A percentile compares a stretch with the other conserved stretches of the same genome.
phyloP scores from a whole-genome alignment of 2,113 vertebrate genomes.

The Rhegmatorhina hoffmannsi region DNA sequence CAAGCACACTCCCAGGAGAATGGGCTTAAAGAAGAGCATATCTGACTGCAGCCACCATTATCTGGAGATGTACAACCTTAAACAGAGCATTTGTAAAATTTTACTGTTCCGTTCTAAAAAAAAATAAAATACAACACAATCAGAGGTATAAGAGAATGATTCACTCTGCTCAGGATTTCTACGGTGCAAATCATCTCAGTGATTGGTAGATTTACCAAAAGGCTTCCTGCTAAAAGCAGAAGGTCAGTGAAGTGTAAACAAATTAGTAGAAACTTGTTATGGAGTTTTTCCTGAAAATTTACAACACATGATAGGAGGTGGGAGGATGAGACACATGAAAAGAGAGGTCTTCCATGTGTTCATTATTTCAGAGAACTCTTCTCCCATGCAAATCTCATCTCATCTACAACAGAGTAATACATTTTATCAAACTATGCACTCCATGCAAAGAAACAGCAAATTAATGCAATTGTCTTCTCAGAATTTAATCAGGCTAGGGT shows the following conservation, averaged over 20 bases:
- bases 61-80: slow-evolving; percentile 89
- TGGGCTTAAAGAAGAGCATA: slow-evolving; percentile 78
- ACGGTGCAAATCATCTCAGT: neutral
- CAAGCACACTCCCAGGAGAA: slow-evolving; percentile 86
- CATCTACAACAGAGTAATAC: neutral
- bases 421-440: neutral
- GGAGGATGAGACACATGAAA: neutral
- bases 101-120: neutral
- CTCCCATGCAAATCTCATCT: neutral
- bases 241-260: neutral
- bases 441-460: neutral
- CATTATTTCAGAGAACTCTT: neutral
- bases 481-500: neutral
- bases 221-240: neutral
- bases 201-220: neutral
- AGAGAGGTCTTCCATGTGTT: neutral
- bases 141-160: neutral
- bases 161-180: neutral
- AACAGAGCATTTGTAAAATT: slow-evolving; percentile 45
- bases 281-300: neutral
- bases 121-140: neutral
- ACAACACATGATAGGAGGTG: neutral
- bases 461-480: neutral
- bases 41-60: slow-evolving; percentile 90
- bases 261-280: neutral